These are phyloP conservation scores for Thecophora atra DNA, from an alignment of 2,888 invertebrate genomes.

Conservation along the genomic window DNA sequence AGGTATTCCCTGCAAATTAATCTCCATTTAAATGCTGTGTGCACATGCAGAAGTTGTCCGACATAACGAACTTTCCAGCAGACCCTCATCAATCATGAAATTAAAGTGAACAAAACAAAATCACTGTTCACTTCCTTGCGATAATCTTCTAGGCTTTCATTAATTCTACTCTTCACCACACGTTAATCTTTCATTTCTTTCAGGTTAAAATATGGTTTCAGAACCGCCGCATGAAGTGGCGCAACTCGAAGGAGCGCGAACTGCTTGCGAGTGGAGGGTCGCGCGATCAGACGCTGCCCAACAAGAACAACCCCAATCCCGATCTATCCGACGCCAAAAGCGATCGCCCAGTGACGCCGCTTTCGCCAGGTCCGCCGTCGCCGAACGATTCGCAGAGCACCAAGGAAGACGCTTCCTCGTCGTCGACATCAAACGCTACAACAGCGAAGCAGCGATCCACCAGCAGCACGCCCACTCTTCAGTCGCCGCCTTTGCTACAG, in stretches of 20 bases:
- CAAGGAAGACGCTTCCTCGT: constrained; percentile 42
- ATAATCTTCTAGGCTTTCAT: neutral
- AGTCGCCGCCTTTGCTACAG: constrained; percentile 50
- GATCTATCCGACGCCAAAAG: constrained; percentile 90
- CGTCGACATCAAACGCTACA: constrained; percentile 30
- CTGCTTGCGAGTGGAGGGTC: constrained; percentile 92
- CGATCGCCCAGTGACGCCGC: constrained; percentile 75
- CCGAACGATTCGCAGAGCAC: constrained; percentile 46
- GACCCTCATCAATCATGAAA: constrained; percentile 14
- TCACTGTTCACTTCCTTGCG: neutral
- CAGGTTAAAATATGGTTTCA: constrained; percentile 85
- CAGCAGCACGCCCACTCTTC: constrained; percentile 46
- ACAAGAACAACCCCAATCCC: constrained; percentile 96
- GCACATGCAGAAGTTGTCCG: constrained; percentile 16
- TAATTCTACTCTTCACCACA: neutral
- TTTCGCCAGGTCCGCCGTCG: constrained; percentile 59
- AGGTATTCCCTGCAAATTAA: neutral
- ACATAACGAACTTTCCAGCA: neutral
- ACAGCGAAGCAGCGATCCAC: constrained; percentile 39
- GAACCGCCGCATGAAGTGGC: constrained; percentile 98
- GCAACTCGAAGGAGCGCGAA: constrained; percentile 96
- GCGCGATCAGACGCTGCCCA: constrained; percentile 93
- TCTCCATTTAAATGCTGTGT: neutral
- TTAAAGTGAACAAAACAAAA: neutral
- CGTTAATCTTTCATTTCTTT: constrained; percentile 43